phyloP scores from a whole-genome alignment of 2,797 vertebrate genomes.

The Pygocentrus nattereri region DNA sequence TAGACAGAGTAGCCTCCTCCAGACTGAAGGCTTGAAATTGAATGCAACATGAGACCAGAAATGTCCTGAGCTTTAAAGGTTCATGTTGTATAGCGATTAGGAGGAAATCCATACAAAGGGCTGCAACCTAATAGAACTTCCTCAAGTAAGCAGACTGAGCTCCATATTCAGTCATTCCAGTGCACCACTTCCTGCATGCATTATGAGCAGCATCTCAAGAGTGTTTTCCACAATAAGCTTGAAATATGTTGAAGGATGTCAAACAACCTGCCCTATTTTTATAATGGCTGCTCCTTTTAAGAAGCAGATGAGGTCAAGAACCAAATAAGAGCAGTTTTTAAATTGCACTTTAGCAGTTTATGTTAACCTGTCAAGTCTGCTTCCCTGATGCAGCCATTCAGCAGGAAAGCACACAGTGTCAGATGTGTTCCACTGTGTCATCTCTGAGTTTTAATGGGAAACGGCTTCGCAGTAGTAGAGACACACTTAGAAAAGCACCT shows the following conservation, averaged over 20 bases:
- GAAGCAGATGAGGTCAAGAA: not conserved
- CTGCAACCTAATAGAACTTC: conserved; percentile 19
- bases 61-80: not conserved
- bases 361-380: conserved; percentile 16
- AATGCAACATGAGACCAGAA: not conserved
- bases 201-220: not conserved
- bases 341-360: conserved; percentile 11
- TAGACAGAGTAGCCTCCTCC: not conserved
- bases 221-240: not conserved
- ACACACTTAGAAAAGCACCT: conserved; percentile 20
- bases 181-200: too few relatives aligned
- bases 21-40: not conserved
- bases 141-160: not conserved
- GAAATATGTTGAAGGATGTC: not conserved
- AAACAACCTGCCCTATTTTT: not conserved
- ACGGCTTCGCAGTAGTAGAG: conserved; percentile 24
- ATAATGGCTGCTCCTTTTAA: not conserved
- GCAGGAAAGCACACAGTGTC: conserved; percentile 35
- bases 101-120: conserved; percentile 39
- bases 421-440: conserved; percentile 21
- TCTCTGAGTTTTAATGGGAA: conserved; percentile 15
- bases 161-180: not conserved
- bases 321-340: not conserved
- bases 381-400: conserved; percentile 11
- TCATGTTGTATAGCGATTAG: not conserved